Evolutionary conservation across 2,888 invertebrate species (phyloP).

Genomic region (Eristalinus sepulchralis): DNA sequence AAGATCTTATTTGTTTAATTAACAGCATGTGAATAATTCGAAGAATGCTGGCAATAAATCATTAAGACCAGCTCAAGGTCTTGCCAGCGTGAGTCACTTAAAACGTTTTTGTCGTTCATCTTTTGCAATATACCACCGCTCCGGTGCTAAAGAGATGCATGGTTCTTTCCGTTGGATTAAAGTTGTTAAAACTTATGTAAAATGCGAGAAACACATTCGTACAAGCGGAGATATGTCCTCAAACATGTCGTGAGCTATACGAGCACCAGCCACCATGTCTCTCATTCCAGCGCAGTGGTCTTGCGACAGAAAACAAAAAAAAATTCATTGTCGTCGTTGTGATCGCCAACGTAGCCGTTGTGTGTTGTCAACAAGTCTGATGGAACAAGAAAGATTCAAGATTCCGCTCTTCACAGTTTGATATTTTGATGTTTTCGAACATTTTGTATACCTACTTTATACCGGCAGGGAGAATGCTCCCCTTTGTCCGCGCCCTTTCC

Average conservation of each 20-base stretch:
- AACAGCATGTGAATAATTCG: neutral
- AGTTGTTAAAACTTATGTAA: constrained; percentile 50
- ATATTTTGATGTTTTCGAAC: constrained; percentile 37
- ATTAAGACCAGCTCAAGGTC: constrained; percentile 59
- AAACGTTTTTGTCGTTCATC: constrained; percentile 37
- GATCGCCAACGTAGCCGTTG: constrained; percentile 21
- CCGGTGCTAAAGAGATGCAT: constrained; percentile 38
- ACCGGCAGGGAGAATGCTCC: neutral
- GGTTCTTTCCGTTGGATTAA: constrained; percentile 39
- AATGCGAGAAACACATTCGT: constrained; percentile 23
- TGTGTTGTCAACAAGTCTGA: constrained; percentile 64
- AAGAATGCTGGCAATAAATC: constrained; percentile 24
- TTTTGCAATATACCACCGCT: constrained; percentile 37
- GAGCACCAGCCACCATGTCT: constrained; percentile 37
- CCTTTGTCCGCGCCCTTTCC: neutral
- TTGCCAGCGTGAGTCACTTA: constrained; percentile 56
- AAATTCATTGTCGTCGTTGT: constrained; percentile 12
- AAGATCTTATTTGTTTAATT: neutral
- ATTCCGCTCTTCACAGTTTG: neutral
- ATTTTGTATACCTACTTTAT: neutral
- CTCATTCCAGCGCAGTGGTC: constrained; percentile 33
- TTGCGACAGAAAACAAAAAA: constrained; percentile 32
- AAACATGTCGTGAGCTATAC: constrained; percentile 36
- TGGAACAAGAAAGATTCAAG: neutral
- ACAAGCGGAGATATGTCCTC: constrained; percentile 38